These are phyloP conservation scores for Drosophila ficusphila DNA, from an alignment of 1,140 invertebrate genomes.

Conservation along the genomic window DNA sequence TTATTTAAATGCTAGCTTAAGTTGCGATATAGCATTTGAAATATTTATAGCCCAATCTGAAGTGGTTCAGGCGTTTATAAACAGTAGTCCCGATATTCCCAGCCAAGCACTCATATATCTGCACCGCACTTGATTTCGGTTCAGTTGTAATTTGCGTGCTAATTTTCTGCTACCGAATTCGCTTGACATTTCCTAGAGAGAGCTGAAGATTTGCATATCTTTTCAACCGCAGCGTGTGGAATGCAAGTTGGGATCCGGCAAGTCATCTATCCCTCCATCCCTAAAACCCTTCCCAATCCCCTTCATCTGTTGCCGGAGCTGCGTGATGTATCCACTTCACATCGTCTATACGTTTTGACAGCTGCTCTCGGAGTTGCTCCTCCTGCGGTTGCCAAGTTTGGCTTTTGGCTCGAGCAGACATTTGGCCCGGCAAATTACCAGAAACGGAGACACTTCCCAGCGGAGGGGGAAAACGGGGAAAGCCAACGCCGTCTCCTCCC, in stretches of 20 bases:
- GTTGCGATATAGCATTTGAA: too few relatives aligned
- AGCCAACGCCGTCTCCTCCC: too few relatives aligned
- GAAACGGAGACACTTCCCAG: constrained; percentile 1
- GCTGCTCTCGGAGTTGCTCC: constrained; percentile 22
- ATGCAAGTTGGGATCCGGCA: constrained; percentile 19
- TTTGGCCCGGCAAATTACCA: constrained; percentile 34
- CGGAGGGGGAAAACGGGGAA: neutral
- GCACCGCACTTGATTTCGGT: constrained; percentile 6
- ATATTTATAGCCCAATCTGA: too few relatives aligned
- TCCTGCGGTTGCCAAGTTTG: constrained; percentile 44
- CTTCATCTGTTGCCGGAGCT: constrained; percentile 10
- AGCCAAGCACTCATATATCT: neutral
- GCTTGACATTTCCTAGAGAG: constrained; percentile 56
- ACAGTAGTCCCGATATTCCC: too few relatives aligned
- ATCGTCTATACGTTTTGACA: constrained; percentile 46
- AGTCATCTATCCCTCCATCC: neutral
- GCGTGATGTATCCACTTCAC: constrained; percentile 33
- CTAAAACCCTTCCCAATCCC: neutral
- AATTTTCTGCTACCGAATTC: constrained; percentile 61
- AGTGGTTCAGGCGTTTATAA: too few relatives aligned
- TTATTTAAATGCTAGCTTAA: constrained; percentile 3
- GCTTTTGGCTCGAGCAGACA: constrained; percentile 44
- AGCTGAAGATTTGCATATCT: constrained; percentile 68
- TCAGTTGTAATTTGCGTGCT: constrained; percentile 69
- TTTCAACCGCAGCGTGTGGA: constrained; percentile 42